Evolutionary conservation across 2,888 invertebrate genomes (phyloP), one percentile per base, ranked within the genome.

Genomic region (Tenthredo notha): DNA sequence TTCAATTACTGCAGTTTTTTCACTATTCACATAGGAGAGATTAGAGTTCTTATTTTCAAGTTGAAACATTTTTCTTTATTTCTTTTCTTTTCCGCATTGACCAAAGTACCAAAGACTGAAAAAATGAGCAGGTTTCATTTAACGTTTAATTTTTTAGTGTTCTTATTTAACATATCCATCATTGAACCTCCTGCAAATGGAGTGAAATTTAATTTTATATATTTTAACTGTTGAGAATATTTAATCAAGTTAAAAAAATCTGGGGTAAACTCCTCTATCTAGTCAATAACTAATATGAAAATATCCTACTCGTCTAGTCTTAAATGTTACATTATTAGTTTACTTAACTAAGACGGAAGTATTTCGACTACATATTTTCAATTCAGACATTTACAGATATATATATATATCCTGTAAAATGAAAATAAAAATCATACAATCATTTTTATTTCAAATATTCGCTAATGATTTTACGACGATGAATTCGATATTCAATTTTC

Each of bases 41-140:
- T 77, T 74, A 18, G 54, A 77, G 18, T 77, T 50, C 33, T 33
- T 54, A 15, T 50, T 54, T 77, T 50, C 5, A 50, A 50, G 75
- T 75, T 75, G 15, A 25, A 47, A 25, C 21, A 2, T 65, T 65
- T 72, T 21, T 80, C 21, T 21, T 18, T 40, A 21, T 40, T 29
- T 61, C 1, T 21, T 10, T n/a, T 33, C 4, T 21, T 61, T 61
- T 61, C 61, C 10, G 21, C 61, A 80, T 80, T 80, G 78, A 80
- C 78, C 78, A 80, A 80, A 80, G 78, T 61, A 80, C 61, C 78
- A 80, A 80, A 80, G 78, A 80, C 78, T 80, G 78, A 80, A 72
- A 40, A 33, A 67, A 61, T 80, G 37, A 58, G 78, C 78, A 61
- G 58, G 78, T 78, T 78, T 78, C 54, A 54, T 78, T 78, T 78